Conservation (phyloP, 2,888 invertebrate species). For the Zele albiditarsus region DNA sequence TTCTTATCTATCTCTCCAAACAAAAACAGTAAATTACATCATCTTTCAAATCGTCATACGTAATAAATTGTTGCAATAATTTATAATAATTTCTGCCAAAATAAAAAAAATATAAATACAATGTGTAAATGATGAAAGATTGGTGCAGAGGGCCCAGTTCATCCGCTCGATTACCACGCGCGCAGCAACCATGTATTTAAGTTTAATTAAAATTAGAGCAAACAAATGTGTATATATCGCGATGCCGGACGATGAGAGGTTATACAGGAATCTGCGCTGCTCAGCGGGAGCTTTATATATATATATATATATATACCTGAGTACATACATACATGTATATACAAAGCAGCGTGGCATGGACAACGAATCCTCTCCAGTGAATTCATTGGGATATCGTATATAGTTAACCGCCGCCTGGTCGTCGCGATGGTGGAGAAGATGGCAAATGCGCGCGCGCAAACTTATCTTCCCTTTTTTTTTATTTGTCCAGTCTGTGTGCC, state of each 20-base stretch:
- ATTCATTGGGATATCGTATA: constrained; percentile 54
- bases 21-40: too few relatives aligned
- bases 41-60: too few relatives aligned
- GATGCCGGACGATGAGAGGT: constrained; percentile 19
- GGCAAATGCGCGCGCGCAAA: not conserved
- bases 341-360: constrained; percentile 55
- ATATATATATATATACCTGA: not conserved
- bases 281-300: constrained; percentile 57
- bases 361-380: constrained; percentile 50
- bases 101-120: not conserved
- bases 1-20: too few relatives aligned
- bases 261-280: constrained; percentile 50
- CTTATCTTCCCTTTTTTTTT: not conserved
- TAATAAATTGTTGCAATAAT: too few relatives aligned
- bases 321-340: constrained; percentile 27
- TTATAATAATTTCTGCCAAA: too few relatives aligned
- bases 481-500: not conserved
- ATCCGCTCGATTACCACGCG: constrained; percentile 52
- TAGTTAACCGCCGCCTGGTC: constrained; percentile 15
- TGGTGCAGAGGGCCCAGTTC: constrained; percentile 34
- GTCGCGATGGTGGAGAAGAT: not conserved
- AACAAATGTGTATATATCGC: constrained; percentile 50
- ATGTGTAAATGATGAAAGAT: constrained; percentile 52
- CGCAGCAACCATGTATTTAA: constrained; percentile 57
- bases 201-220: constrained; percentile 68